phyloP scores from a whole-genome alignment of 2,113 vertebrate genomes.

The Myiopsitta monachus region DNA sequence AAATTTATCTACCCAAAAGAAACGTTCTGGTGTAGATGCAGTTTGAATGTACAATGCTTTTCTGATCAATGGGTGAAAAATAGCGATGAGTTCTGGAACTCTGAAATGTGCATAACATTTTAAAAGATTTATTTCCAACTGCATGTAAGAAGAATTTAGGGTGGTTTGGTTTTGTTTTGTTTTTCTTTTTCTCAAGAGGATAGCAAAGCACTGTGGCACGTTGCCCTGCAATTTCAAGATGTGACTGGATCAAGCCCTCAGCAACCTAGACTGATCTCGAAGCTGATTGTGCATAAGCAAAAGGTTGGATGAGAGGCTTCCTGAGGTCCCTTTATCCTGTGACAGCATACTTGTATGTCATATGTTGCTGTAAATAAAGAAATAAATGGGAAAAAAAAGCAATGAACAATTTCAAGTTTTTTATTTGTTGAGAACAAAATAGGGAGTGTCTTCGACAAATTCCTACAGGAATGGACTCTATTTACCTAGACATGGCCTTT shows the following conservation, averaged over 20 bases:
- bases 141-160: not conserved
- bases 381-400: not conserved
- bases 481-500: not conserved
- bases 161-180: too few species aligned
- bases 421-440: not conserved
- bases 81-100: not conserved
- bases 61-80: not conserved
- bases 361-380: not conserved
- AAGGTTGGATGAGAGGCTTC: not conserved
- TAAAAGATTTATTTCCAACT: not conserved
- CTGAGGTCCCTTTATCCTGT: not conserved
- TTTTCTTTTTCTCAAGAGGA: not conserved
- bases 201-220: not conserved
- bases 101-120: not conserved
- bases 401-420: not conserved
- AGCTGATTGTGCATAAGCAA: not conserved
- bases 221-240: not conserved
- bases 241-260: not conserved
- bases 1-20: not conserved
- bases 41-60: not conserved
- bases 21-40: not conserved
- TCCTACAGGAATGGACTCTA: not conserved
- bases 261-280: not conserved
- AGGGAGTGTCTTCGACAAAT: not conserved
- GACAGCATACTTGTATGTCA: fast-evolving